These are phyloP conservation scores for Lepeophtheirus nordmannii DNA, from an alignment of 2,888 invertebrate genomes.

Conservation along the genomic window DNA sequence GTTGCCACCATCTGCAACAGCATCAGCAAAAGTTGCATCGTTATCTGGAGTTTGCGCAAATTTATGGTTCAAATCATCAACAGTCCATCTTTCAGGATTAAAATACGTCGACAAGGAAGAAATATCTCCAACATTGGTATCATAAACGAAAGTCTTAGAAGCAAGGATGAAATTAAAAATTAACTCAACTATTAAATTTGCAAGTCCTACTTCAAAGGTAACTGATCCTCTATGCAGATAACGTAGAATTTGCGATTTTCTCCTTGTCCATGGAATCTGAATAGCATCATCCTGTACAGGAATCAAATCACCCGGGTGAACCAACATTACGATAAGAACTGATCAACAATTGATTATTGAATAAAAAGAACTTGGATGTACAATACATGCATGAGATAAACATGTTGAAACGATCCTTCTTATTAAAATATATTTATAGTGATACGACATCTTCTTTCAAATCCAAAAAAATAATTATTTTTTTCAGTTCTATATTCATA, in stretches of 20 bases:
- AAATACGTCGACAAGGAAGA: constrained; percentile 16
- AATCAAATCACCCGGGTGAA: constrained; percentile 13
- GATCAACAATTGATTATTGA: background rate
- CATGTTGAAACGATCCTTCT: no score
- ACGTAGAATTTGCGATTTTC: constrained; percentile 16
- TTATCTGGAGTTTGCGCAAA: constrained; percentile 1
- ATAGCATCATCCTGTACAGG: constrained; percentile 17
- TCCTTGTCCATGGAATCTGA: constrained; percentile 20
- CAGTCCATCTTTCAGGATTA: constrained; percentile 18
- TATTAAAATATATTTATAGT: no score
- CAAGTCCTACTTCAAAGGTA: background rate
- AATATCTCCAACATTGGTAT: constrained; percentile 23
- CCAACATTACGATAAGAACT: background rate
- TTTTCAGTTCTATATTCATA: no score
- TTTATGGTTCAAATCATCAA: constrained; percentile 17
- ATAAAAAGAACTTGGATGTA: no score
- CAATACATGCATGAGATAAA: no score
- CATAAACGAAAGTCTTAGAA: constrained; percentile 13
- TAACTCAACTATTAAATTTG: background rate
- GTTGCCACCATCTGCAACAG: no score
- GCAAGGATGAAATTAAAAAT: no score
- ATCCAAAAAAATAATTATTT: no score
- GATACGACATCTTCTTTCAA: no score
- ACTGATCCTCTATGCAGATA: constrained; percentile 20
- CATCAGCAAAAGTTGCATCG: no score